Evolutionary conservation across 1,140 invertebrate species (phyloP).

Genomic region (Drosophila lacertosa): DNA sequence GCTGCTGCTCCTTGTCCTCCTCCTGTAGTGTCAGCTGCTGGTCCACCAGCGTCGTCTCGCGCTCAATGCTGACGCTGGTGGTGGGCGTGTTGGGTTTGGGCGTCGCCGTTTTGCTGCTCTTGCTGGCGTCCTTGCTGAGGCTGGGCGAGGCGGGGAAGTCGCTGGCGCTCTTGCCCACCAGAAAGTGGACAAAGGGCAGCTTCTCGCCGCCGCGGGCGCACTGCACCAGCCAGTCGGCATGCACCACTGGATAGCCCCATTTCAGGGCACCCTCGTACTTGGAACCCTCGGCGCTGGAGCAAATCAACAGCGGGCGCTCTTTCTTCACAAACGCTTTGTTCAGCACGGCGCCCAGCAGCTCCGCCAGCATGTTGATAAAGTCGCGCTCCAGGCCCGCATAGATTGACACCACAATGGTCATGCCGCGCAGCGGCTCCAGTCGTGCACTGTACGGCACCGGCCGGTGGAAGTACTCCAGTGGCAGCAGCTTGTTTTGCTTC

Average conservation of each 20-base stretch:
- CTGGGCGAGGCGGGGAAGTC: constrained; percentile 71
- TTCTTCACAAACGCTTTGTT: constrained; percentile 86
- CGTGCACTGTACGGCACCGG: constrained; percentile 85
- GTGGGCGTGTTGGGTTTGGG: not conserved
- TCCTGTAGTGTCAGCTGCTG: no score
- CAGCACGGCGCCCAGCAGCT: constrained; percentile 87
- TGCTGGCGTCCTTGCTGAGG: constrained; percentile 47
- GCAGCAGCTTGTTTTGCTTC: constrained; percentile 86
- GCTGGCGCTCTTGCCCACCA: constrained; percentile 86
- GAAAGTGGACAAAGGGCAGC: constrained; percentile 86
- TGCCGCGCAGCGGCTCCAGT: constrained; percentile 87
- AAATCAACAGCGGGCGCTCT: constrained; percentile 87
- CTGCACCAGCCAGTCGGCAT: constrained; percentile 89
- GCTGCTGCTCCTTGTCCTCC: constrained; percentile 31
- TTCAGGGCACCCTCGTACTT: constrained; percentile 94
- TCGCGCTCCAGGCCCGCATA: constrained; percentile 89
- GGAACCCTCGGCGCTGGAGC: constrained; percentile 88
- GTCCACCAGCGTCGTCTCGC: constrained; percentile 6
- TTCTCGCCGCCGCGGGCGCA: constrained; percentile 86
- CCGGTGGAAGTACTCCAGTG: constrained; percentile 87
- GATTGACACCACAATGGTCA: constrained; percentile 91
- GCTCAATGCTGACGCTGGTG: not conserved
- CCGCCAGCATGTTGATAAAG: constrained; percentile 89
- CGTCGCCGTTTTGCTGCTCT: constrained; percentile 9
- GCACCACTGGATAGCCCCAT: constrained; percentile 91